Evolutionary conservation across 2,797 vertebrate species (phyloP).

Genomic region (Hipposideros larvatus): DNA sequence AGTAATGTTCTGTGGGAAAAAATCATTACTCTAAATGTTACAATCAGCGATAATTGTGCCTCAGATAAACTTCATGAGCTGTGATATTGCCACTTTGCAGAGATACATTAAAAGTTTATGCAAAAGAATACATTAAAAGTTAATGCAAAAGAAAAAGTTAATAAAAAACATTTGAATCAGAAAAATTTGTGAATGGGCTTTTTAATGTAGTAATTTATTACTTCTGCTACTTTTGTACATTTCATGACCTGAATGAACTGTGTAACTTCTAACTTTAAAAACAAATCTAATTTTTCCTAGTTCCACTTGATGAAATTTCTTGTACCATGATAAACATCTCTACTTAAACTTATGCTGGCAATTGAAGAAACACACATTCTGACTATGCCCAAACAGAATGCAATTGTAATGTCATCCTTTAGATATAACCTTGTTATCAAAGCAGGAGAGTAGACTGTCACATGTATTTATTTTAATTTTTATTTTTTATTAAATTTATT

Average conservation of each 20-base stretch:
- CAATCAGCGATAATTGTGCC: slow-evolving; percentile 48
- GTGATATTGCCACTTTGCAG: slow-evolving; percentile 30
- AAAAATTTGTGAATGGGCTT: neutral
- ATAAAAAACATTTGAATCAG: slow-evolving; percentile 27
- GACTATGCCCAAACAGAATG: neutral
- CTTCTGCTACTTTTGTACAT: neutral
- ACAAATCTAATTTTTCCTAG: neutral
- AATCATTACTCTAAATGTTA: slow-evolving; percentile 61
- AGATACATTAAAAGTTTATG: slow-evolving; percentile 47
- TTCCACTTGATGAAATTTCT: slow-evolving; percentile 16
- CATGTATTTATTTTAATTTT: neutral
- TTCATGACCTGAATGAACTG: neutral
- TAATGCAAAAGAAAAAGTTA: neutral
- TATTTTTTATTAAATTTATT: too few species aligned
- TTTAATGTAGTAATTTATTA: slow-evolving; percentile 35
- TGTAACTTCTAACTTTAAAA: neutral
- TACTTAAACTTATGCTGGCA: slow-evolving; percentile 7
- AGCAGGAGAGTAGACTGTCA: neutral
- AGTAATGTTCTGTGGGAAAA: slow-evolving; percentile 59
- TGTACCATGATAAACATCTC: neutral
- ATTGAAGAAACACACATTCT: slow-evolving; percentile 3
- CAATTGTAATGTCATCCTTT: neutral
- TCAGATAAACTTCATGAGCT: slow-evolving; percentile 63
- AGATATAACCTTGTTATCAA: neutral
- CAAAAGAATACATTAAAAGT: neutral